These are phyloP conservation scores for Takifugu bimaculatus DNA, from an alignment of 2,113 vertebrate genomes.

Conservation along the genomic window DNA sequence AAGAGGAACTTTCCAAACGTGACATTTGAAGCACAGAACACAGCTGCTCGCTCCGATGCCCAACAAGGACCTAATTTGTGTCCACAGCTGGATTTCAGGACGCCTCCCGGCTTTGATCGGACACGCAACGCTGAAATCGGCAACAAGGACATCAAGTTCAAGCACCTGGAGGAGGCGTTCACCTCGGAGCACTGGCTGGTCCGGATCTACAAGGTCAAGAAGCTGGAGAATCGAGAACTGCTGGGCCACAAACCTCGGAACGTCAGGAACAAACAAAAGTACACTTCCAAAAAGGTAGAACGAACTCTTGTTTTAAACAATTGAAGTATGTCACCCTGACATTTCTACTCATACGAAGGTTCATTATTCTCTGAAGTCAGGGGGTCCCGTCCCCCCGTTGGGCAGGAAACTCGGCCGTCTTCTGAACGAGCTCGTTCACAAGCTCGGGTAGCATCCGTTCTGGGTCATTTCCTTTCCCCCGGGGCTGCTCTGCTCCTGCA, in stretches of 20 bases:
- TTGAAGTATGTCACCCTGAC: no score
- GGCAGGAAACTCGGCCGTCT: no score
- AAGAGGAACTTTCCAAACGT: no score
- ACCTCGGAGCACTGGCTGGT: constrained; percentile 98
- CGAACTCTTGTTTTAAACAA: background rate
- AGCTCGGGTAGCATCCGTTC: no score
- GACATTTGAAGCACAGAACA: no score
- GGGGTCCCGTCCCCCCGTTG: no score
- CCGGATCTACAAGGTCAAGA: constrained; percentile 97
- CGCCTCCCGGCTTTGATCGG: constrained; percentile 94
- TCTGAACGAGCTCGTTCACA: no score
- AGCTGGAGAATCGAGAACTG: constrained; percentile 88
- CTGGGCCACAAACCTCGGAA: constrained; percentile 89
- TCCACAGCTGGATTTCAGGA: constrained; percentile 91
- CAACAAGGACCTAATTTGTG: background rate
- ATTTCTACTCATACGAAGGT: no score
- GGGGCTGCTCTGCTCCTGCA: no score
- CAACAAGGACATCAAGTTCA: constrained; percentile 97
- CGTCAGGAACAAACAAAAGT: constrained; percentile 88
- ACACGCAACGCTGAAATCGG: constrained; percentile 96
- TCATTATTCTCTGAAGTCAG: no score
- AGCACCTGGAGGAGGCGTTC: constrained; percentile 96
- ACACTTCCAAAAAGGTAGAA: constrained; percentile 94
- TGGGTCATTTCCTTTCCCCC: no score
- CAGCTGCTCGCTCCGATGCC: no score